Evolutionary conservation across 1,140 invertebrate species (phyloP).

Genomic region (Stegodyphus dumicola): DNA sequence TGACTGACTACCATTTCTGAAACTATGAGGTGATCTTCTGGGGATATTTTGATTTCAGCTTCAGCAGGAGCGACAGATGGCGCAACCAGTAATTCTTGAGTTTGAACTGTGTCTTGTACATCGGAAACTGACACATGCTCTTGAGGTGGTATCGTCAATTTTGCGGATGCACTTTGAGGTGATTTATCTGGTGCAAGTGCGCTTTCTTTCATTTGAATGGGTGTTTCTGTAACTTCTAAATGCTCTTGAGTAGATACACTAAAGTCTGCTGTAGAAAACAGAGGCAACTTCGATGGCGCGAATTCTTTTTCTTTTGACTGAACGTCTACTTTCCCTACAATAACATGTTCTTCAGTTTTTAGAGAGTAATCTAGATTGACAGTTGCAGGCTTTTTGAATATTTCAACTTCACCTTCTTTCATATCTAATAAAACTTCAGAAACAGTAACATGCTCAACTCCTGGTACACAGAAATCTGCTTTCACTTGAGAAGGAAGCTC

Average conservation of each 20-base stretch:
- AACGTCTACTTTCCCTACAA: conserved; percentile 35
- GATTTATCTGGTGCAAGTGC: conserved; percentile 12
- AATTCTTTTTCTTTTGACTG: conserved; percentile 46
- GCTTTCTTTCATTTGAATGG: conserved; percentile 54
- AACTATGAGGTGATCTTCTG: conserved; percentile 59
- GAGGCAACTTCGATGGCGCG: conserved; percentile 64
- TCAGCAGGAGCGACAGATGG: conserved; percentile 8
- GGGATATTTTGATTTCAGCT: conserved; percentile 49
- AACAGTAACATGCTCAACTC: conserved; percentile 31
- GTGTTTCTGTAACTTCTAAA: conserved; percentile 38
- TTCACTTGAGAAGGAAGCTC: conserved; percentile 37
- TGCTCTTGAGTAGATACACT: conserved; percentile 49
- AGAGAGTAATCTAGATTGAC: conserved; percentile 34
- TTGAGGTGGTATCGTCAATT: conserved; percentile 42
- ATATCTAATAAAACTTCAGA: conserved; percentile 40
- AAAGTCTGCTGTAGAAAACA: conserved; percentile 70
- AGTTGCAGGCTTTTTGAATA: conserved; percentile 44
- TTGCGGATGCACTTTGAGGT: conserved; percentile 42
- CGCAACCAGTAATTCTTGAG: conserved; percentile 43
- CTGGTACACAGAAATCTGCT: conserved; percentile 29
- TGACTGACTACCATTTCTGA: conserved; percentile 36
- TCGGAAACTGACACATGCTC: conserved; percentile 42
- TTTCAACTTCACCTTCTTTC: conserved; percentile 62
- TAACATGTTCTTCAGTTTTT: conserved; percentile 41
- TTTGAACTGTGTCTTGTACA: conserved; percentile 41